phyloP scores from a whole-genome alignment of 2,113 vertebrate species.

The Dasypus novemcinctus region DNA sequence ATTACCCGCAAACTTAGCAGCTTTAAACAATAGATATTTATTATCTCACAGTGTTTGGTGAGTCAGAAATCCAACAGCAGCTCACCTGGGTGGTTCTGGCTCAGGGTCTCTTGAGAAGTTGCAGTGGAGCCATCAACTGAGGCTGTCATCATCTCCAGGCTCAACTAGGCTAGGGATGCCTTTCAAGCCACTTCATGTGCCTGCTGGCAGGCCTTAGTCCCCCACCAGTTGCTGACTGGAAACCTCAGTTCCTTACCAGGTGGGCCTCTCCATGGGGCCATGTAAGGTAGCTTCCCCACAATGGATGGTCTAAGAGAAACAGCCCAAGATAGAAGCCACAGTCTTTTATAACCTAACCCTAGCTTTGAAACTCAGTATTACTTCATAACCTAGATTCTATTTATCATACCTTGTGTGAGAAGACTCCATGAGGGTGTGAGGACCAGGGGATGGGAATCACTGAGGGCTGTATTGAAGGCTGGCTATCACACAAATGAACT shows the following conservation, averaged over 20 bases:
- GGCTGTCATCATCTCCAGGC: not conserved
- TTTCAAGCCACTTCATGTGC: not conserved
- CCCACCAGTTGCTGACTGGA: not conserved
- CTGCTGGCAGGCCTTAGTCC: not conserved
- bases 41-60: not conserved
- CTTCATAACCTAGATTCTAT: not conserved
- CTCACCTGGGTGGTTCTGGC: not conserved
- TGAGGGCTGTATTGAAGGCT: not conserved
- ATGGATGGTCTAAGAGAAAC: not conserved
- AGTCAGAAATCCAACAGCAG: not conserved
- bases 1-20: not conserved
- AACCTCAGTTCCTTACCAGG: not conserved
- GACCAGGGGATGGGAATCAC: not conserved
- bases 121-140: not conserved
- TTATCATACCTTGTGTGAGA: not conserved
- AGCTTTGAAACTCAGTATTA: not conserved
- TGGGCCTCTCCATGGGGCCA: not conserved
- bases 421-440: not conserved
- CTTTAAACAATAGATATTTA: slow-evolving; percentile 6
- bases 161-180: not conserved
- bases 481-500: not conserved
- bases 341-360: not conserved
- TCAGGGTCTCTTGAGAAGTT: not conserved
- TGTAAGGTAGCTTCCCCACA: not conserved
- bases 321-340: not conserved